A percentile compares a stretch with the other conserved stretches of the same genome.
Evolutionary conservation across 2,113 vertebrate species (phyloP).

Genomic region (Fukomys damarensis): DNA sequence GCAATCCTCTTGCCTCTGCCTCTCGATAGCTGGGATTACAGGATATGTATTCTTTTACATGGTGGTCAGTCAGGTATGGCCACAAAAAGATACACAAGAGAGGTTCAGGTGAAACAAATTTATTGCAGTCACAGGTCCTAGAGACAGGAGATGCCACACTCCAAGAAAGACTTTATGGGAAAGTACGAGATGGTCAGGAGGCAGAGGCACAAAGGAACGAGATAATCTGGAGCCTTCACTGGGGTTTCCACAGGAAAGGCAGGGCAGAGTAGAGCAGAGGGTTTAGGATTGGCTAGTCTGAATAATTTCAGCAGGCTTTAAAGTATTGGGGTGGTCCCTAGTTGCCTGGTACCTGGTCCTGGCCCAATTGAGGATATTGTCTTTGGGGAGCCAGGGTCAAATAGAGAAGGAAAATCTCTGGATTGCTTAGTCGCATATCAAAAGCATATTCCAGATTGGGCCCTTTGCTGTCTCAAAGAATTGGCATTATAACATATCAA

Average conservation of each 20-base stretch:
- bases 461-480: neutral
- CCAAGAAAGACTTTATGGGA: no score
- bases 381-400: neutral
- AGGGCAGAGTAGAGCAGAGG: neutral
- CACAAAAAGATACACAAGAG: neutral
- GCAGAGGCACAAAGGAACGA: neutral
- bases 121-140: neutral
- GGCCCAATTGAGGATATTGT: neutral
- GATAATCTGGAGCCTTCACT: neutral
- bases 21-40: neutral
- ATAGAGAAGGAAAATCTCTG: neutral
- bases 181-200: neutral
- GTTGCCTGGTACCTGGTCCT: neutral
- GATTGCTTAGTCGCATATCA: neutral
- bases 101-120: neutral
- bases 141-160: no score
- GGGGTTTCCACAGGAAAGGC: neutral
- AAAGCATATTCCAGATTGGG: neutral
- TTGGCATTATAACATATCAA: neutral
- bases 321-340: neutral
- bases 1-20: neutral
- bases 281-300: neutral
- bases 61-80: neutral
- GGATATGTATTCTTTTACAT: neutral
- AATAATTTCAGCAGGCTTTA: neutral